Conservation (phyloP, 2,113 vertebrate genomes). For the Bubo bubo region DNA sequence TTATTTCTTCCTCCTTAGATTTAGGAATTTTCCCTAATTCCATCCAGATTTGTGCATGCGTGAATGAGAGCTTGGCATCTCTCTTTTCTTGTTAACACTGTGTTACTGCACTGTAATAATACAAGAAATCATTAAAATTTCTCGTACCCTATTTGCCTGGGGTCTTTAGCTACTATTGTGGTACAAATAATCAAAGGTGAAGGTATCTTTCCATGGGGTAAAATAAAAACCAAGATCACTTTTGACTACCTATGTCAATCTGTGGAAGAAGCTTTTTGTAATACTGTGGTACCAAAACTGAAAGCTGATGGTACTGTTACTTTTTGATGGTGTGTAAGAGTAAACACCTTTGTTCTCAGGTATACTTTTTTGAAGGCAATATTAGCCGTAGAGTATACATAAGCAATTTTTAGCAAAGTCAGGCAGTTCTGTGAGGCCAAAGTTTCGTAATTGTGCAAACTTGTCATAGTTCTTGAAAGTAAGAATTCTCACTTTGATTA, state of each 20-base stretch:
- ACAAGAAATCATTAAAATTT: neutral
- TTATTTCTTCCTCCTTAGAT: neutral
- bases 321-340: neutral
- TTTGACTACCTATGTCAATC: neutral
- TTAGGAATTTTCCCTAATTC: constrained; percentile 18
- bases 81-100: constrained; percentile 15
- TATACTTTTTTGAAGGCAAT: neutral
- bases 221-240: neutral
- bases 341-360: neutral
- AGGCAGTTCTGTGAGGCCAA: neutral
- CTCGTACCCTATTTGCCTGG: neutral
- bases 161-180: constrained; percentile 4
- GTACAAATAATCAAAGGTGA: constrained; percentile 37
- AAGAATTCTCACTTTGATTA: neutral
- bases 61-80: constrained; percentile 24
- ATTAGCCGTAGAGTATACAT: neutral
- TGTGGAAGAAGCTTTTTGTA: neutral
- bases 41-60: constrained; percentile 33
- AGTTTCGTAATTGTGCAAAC: neutral
- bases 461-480: neutral
- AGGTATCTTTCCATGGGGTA: neutral
- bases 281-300: neutral
- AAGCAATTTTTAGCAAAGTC: neutral
- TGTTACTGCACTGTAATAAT: neutral
- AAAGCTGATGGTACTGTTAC: neutral